Conservation (phyloP, 2,113 vertebrate genomes). For the Strigops habroptila region DNA sequence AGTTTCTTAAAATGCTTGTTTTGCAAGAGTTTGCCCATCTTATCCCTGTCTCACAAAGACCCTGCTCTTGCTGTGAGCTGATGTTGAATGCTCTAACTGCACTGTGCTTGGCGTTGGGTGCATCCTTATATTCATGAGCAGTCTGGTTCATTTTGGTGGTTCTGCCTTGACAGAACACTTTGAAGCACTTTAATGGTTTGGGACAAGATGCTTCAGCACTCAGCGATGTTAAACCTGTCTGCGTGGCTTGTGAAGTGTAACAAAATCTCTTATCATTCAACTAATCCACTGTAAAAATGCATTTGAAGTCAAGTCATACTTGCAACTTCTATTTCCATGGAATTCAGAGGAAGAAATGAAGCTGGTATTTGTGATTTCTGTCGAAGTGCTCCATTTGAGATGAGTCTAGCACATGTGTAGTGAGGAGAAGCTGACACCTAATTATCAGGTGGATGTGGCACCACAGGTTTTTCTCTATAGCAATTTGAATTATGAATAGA, state of each 20-base stretch:
- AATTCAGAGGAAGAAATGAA: neutral
- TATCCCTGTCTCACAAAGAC: neutral
- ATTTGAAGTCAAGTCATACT: neutral
- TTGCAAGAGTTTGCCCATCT: neutral
- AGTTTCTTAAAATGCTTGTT: neutral
- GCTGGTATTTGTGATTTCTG: neutral
- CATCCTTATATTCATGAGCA: neutral
- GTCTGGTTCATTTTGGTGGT: neutral
- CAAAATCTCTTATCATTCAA: neutral
- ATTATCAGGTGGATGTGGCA: neutral
- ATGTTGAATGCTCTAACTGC: fast-evolving
- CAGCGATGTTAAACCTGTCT: neutral
- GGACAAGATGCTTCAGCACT: neutral
- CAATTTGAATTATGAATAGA: neutral
- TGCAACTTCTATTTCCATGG: neutral
- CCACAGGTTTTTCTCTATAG: neutral
- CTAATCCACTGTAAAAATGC: neutral
- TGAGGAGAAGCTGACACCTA: neutral
- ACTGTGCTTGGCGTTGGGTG: neutral
- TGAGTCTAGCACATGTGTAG: neutral
- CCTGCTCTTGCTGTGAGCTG: neutral
- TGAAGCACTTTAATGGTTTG: neutral
- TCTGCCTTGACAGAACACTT: neutral
- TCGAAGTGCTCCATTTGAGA: neutral
- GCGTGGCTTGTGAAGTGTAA: neutral